A percentile compares a stretch with the other conserved stretches of the same genome.
phyloP scores from a whole-genome alignment of 2,888 invertebrate genomes.

The Encarsia formosa region DNA sequence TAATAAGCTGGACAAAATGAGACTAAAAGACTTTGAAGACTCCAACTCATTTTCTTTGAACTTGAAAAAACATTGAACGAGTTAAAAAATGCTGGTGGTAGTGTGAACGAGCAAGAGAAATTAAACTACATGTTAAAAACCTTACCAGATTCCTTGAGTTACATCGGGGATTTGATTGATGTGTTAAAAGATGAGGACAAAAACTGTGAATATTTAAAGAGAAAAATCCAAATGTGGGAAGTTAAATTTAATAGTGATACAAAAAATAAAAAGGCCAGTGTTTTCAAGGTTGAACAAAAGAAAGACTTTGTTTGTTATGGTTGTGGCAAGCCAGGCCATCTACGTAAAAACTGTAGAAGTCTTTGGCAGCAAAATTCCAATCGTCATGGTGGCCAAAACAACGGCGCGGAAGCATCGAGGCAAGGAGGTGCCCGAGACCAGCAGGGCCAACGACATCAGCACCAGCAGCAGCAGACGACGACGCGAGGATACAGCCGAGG shows the following conservation, averaged over 20 bases:
- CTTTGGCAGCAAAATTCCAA: neutral
- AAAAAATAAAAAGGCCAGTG: slow-evolving; percentile 27
- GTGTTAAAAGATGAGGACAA: too few species aligned
- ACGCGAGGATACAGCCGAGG: neutral
- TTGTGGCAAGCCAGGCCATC: slow-evolving; percentile 16
- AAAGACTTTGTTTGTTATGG: slow-evolving; percentile 13
- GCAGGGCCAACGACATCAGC: neutral
- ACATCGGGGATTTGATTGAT: too few species aligned
- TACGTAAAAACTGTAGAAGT: neutral
- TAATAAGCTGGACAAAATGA: neutral
- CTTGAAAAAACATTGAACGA: slow-evolving; percentile 27
- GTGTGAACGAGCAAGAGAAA: slow-evolving; percentile 33
- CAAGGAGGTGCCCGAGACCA: neutral
- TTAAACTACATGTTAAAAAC: slow-evolving; percentile 33
- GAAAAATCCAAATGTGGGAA: too few species aligned
- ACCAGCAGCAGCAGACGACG: neutral
- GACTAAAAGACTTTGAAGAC: neutral
- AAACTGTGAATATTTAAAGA: too few species aligned
- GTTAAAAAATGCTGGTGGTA: slow-evolving; percentile 29
- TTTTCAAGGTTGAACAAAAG: slow-evolving; percentile 16
- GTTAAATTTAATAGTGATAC: too few species aligned
- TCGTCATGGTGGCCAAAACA: neutral
- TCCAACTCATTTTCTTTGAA: slow-evolving; percentile 1
- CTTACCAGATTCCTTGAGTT: slow-evolving; percentile 30
- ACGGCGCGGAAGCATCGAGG: neutral